Evolutionary conservation across 1,140 invertebrate genomes (phyloP).

Genomic region (Camponotus floridanus): DNA sequence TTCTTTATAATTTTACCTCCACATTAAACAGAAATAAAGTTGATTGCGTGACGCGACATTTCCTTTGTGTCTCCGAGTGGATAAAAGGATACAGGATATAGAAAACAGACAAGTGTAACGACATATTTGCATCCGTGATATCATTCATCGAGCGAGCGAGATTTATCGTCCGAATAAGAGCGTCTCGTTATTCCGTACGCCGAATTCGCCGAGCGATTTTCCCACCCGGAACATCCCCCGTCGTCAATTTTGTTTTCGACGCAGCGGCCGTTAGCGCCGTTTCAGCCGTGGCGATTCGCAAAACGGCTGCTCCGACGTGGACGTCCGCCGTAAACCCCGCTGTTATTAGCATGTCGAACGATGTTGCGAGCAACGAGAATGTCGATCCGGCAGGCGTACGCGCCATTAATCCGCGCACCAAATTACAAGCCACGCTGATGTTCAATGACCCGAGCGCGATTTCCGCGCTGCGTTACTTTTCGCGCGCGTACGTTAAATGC

Average conservation of each 20-base stretch:
- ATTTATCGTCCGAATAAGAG: constrained; percentile 81
- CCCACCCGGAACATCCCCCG: constrained; percentile 15
- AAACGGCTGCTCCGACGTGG: constrained; percentile 32
- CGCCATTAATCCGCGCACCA: constrained; percentile 62
- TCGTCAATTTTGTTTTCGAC: constrained; percentile 61
- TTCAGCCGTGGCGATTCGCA: constrained; percentile 30
- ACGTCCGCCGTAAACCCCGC: constrained; percentile 17
- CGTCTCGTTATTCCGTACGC: constrained; percentile 81
- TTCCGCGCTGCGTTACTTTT: constrained; percentile 64
- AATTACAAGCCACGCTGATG: constrained; percentile 59
- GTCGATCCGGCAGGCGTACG: constrained; percentile 61
- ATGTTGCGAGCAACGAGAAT: constrained; percentile 60
- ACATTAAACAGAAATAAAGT: constrained; percentile 10
- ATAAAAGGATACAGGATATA: neutral
- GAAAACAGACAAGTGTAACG: constrained; percentile 22
- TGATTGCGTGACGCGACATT: constrained; percentile 14
- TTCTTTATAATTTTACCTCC: neutral
- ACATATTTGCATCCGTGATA: constrained; percentile 25
- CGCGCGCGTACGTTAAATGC: constrained; percentile 1
- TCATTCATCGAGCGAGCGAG: constrained; percentile 58
- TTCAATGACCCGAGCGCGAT: constrained; percentile 56
- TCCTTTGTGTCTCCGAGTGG: neutral
- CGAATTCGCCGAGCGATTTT: constrained; percentile 76
- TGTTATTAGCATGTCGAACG: constrained; percentile 63
- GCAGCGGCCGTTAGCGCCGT: constrained; percentile 41